Evolutionary conservation across 2,113 vertebrate species (phyloP), one percentile per base, ranked within the genome.

Genomic region (Coptodon bakossiorum): DNA sequence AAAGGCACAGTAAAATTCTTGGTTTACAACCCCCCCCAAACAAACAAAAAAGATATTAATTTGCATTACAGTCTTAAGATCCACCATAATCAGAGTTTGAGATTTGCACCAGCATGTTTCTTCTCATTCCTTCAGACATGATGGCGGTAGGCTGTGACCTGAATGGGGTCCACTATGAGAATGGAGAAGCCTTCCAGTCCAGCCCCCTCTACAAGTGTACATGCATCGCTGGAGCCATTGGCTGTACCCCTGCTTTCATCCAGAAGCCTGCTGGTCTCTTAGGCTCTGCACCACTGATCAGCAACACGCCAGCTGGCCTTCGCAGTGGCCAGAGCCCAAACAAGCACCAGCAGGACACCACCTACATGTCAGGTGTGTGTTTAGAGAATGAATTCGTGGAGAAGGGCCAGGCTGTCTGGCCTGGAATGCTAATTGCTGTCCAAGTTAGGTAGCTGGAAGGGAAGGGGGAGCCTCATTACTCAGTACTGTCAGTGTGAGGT

Each of bases 101-200:
- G 29, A 59, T 17, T n/a, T 10, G 3, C 40, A 80, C 73, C 27
- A 53, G 79, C 8, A 34, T 19, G 29, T 54, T 79, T 27, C 40
- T 50, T 27, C 19, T 82, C 24, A 1, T 85, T 68, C 85, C 94
- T 94, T 61, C 94, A 99, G 99, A 98, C 93, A 95, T 98, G 90
- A 90, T 98, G 94, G 98, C 97, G 19, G 97, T 99, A 87, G 99
- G 98, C 87, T 99, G 99, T 81, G 98, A 98, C 91, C 93, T 99
- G 90, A 99, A 97, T 79, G 96, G 97, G 43, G 88, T 94, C 40
- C 96, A 97, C 90, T 99, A 99, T 81, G 96, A 95, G 80, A 99
- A 99, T 0, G 98, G 99, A 9, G 97, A 99, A 89, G 95, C 93
- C 13, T 99, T 99, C 93, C 98, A 99, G 86, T 97, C 98, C 66